Conservation (phyloP, 2,113 vertebrate genomes). For the Uropsilus gracilis region DNA sequence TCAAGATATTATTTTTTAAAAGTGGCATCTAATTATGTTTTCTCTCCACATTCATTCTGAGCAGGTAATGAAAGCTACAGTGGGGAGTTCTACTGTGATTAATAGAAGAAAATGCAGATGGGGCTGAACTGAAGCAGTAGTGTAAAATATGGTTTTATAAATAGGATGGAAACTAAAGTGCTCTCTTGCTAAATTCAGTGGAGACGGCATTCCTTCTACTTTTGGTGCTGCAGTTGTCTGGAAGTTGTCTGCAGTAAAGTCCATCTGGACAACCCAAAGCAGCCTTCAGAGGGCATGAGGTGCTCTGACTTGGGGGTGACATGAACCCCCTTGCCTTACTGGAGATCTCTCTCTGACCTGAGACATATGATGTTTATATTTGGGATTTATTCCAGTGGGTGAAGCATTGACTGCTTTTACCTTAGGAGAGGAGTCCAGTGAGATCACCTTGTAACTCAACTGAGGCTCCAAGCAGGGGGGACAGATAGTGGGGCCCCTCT, state of each 20-base stretch:
- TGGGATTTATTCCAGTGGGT: background rate
- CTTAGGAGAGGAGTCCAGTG: background rate
- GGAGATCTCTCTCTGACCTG: background rate
- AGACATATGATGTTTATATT: background rate
- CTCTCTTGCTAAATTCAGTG: background rate
- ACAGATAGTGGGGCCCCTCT: background rate
- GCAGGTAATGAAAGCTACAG: slow-evolving; percentile 79
- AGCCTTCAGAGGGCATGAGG: background rate
- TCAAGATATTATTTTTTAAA: slow-evolving; percentile 83
- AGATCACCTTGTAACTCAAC: background rate
- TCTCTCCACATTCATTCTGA: slow-evolving; percentile 74
- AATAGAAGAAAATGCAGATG: slow-evolving; percentile 71
- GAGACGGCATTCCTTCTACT: background rate
- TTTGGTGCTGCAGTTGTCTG: background rate
- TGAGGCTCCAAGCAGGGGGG: background rate
- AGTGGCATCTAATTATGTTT: slow-evolving; percentile 84
- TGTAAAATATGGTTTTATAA: slow-evolving; percentile 61
- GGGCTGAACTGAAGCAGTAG: background rate
- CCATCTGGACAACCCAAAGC: background rate
- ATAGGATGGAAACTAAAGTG: slow-evolving; percentile 10
- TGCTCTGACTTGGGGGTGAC: background rate
- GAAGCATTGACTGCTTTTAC: background rate
- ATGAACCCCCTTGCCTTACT: background rate
- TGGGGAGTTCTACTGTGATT: slow-evolving; percentile 72
- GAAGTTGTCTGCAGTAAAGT: background rate